Evolutionary conservation across 2,888 invertebrate genomes (phyloP).

Genomic region (Cryptus armator): DNA sequence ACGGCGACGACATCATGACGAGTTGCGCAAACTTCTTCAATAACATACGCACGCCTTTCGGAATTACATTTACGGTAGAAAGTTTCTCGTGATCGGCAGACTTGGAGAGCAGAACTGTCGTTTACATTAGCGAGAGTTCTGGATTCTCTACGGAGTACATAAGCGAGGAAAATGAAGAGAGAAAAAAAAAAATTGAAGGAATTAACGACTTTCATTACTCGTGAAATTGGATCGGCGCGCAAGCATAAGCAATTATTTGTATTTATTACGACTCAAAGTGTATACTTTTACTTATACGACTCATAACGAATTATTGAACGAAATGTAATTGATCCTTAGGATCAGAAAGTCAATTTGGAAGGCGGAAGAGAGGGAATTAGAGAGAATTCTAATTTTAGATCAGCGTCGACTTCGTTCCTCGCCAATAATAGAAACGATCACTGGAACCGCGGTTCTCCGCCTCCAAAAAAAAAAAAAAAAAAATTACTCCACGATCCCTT

Average conservation of each 20-base stretch:
- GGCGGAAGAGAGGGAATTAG: slow-evolving; percentile 23
- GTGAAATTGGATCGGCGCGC: slow-evolving; percentile 20
- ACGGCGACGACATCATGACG: slow-evolving; percentile 37
- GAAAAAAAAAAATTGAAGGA: slow-evolving; percentile 7
- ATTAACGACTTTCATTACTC: slow-evolving; percentile 31
- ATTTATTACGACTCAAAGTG: slow-evolving; percentile 29
- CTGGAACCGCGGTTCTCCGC: background rate
- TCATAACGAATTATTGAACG: slow-evolving; percentile 41
- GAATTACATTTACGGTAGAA: slow-evolving; percentile 69
- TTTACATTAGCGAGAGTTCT: slow-evolving; percentile 27
- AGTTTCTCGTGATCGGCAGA: slow-evolving; percentile 55
- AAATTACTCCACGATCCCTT: slow-evolving; percentile 14
- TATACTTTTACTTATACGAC: slow-evolving; percentile 5
- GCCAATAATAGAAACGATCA: slow-evolving; percentile 29
- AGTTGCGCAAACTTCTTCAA: slow-evolving; percentile 61
- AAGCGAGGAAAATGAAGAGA: background rate
- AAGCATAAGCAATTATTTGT: slow-evolving; percentile 2
- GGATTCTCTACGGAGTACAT: background rate
- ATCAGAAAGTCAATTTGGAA: background rate
- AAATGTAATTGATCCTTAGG: slow-evolving; percentile 35
- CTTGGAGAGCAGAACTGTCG: slow-evolving; percentile 23
- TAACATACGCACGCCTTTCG: slow-evolving; percentile 56
- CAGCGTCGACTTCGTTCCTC: slow-evolving; percentile 16
- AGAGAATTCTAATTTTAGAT: slow-evolving; percentile 33
- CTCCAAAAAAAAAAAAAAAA: slow-evolving; percentile 34